Evolutionary conservation across 2,888 invertebrate genomes (phyloP).

Genomic region (Drosophila quinaria): DNA sequence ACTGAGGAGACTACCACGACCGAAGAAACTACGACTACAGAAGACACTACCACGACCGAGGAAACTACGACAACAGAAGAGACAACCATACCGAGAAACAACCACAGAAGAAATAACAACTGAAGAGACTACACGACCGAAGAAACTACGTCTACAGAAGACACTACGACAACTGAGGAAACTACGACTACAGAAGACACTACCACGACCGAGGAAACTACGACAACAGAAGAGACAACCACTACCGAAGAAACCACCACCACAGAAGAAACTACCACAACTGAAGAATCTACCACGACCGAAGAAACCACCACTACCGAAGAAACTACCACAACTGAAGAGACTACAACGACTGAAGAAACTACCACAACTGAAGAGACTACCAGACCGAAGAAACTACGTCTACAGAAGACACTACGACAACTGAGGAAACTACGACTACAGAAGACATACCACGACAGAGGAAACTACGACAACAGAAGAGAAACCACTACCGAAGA

Average conservation of each 20-base stretch:
- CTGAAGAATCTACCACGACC: not conserved
- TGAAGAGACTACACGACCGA: not conserved
- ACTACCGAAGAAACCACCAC: not conserved
- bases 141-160: not conserved
- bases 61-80: not conserved
- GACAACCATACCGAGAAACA: not conserved
- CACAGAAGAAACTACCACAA: not conserved
- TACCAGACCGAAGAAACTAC: not conserved
- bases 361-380: not conserved
- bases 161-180: not conserved
- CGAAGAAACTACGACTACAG: not conserved
- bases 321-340: not conserved
- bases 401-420: not conserved
- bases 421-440: not conserved
- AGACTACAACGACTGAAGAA: not conserved
- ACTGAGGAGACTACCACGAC: constrained; percentile 2
- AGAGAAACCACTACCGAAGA: not conserved
- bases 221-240: not conserved
- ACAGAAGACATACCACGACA: not conserved
- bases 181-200: not conserved
- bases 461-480: not conserved
- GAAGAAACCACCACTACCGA: not conserved
- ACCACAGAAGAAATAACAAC: not conserved
- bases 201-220: not conserved
- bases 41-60: not conserved